Base-by-base conservation (phyloP, 1,140 invertebrate genomes). In the Gonioctena quinquepunctata region DNA sequence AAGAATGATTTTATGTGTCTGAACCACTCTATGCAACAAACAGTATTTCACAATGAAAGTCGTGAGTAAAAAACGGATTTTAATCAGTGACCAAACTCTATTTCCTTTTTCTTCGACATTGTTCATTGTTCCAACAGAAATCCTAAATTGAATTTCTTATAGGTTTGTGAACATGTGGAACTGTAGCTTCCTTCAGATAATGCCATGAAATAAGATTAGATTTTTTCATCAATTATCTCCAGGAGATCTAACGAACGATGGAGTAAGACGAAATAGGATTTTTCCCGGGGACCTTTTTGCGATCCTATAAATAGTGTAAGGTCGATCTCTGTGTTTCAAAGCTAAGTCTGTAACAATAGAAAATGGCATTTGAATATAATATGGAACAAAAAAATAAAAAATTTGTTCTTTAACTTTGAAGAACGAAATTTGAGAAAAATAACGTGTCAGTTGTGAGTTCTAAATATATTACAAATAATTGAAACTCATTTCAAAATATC, bases 21-120 rank as follows among this genome's bases (percentile, higher is more conserved):
- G 33, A n/a, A n/a, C n/a, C 11, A 42, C 33, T 42, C 11, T 42
- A 42, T 42, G n/a, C 13, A 13, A 42, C 13, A 59, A 59, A 59
- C 8, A 26, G n/a, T 59, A 59, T 7, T 52, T 6, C 16, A 16
- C 21, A 16, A 26, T 16, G 21, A 59, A 6, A 59, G 7, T 59
- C 56, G 56, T 26, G 56, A 59, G 23, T 13, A 8, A 27, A 59
- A 59, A 59, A 59, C 21, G 54, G 56, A 59, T 59, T 59, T 59
- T 59, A 59, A 59, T 59, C 56, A 59, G 25, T 25, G 56, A 59
- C 56, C 21, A 54, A 21, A 54, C 21, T 54, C 19, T 7, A 54
- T 22, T 59, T 16, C 56, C 21, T 3, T 25, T 59, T 59, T 59
- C 56, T 25, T 16, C 26, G 56, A 25, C 56, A 59, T 59, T 59